Conservation (phyloP, 2,113 vertebrate species). For the Varanus salvator region DNA sequence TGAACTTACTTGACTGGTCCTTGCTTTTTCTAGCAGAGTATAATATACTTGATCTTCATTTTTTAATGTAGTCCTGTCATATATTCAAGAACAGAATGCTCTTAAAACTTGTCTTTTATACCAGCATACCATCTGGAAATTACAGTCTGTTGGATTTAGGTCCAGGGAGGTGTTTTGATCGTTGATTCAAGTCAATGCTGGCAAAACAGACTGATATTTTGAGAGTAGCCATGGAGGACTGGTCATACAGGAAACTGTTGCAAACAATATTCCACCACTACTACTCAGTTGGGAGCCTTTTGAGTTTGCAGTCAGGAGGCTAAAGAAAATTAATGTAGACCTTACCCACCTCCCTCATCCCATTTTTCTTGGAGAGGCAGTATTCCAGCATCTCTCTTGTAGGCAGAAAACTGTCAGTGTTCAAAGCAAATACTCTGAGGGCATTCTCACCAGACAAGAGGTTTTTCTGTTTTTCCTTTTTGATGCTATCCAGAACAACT, state of each 20-base stretch:
- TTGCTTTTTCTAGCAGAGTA: background rate
- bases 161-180: conserved; percentile 31
- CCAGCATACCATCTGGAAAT: conserved; percentile 31
- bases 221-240: background rate
- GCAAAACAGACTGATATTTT: background rate
- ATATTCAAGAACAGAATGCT: background rate
- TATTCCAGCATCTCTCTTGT: conserved; percentile 61
- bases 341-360: conserved; percentile 51
- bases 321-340: conserved; percentile 66
- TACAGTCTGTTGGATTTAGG: background rate
- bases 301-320: background rate
- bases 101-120: background rate
- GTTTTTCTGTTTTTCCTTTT: conserved; percentile 32
- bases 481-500: conserved; percentile 66
- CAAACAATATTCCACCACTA: background rate
- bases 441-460: conserved; percentile 22
- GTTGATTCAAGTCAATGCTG: background rate
- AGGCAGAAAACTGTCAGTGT: conserved; percentile 60
- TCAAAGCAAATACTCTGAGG: conserved; percentile 48
- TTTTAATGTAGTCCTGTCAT: background rate
- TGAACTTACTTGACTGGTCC: background rate
- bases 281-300: rapidly evolving
- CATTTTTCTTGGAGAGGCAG: conserved; percentile 41
- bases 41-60: background rate
- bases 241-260: background rate